Evolutionary conservation across 53 echinoderm and acorn worm genomes (phyloP), one percentile per base, ranked within the genome.

Genomic region (Crossaster papposus): DNA sequence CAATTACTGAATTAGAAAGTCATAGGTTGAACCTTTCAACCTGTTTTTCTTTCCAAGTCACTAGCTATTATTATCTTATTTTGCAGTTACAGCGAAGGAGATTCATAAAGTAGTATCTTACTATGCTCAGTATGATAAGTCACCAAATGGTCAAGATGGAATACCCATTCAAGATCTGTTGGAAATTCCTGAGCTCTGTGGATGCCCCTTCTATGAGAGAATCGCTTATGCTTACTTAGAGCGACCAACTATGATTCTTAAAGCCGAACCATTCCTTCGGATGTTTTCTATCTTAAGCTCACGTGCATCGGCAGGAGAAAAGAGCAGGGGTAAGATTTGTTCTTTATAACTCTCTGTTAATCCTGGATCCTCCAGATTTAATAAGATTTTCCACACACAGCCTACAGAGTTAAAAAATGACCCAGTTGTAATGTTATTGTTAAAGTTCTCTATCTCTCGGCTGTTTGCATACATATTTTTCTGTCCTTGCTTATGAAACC

Each of bases 241-340:
- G 31, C 58, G 80, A 28, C 65, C 90, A 22, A 75, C 65, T 54
- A 83, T 74, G 76, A 89, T 36, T 15, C 87, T 96, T 36, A 90
- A 90, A 23, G 93, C 96, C 10, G 92, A 95, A 77, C 75, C 79
- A 24, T 96, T 92, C 68, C 73, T 96, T 8, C 30, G 68, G 78
- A 82, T 91, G 81, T 83, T 95, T 55, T 96, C 96, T 51, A 71
- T 91, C 33, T 54, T 96, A 53, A 93, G 96, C 77, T 80, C 81
- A 26, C 90, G 84, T 72, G 93, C 96, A 14, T 88, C 93, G 11
- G 91, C 84, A 76, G 65, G 90, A 36, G 96, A 96, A 72, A 96
- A 96, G 64, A 92, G 90, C 37, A 93, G 88, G 91, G 91, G 96
- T 96, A 51, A 85, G 73, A 30, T 81, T n/a, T n/a, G n/a, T n/a